Percentiles rank a stretch among this genome's conserved stretches.
Evolutionary conservation across 2,888 invertebrate species (phyloP).

Genomic region (Platynereis dumerilii): DNA sequence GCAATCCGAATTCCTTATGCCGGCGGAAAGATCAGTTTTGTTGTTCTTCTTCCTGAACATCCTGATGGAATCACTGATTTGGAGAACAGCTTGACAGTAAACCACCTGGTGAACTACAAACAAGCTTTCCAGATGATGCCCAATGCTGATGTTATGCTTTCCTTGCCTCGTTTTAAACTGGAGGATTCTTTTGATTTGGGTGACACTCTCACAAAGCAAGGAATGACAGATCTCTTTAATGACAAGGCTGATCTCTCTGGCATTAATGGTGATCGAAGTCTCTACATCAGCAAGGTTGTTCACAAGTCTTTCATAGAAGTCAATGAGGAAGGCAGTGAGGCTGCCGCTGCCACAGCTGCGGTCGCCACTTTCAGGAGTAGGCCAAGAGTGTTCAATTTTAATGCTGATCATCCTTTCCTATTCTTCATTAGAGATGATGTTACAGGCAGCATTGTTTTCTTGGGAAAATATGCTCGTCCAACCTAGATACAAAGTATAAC

Average conservation of each 20-base stretch:
- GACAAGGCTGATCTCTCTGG: constrained; percentile 54
- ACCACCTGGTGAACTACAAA: constrained; percentile 13
- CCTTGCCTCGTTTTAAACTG: constrained; percentile 39
- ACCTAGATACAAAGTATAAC: too few relatives aligned
- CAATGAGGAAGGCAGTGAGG: constrained; percentile 48
- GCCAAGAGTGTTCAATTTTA: constrained; percentile 26
- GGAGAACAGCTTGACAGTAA: constrained; percentile 20
- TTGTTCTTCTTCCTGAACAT: constrained; percentile 49
- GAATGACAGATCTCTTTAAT: constrained; percentile 41
- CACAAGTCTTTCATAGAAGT: constrained; percentile 57
- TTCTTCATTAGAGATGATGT: constrained; percentile 38
- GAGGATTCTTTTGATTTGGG: constrained; percentile 33
- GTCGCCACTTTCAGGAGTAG: constrained; percentile 25
- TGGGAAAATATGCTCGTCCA: too few relatives aligned
- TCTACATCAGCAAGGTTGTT: constrained; percentile 49
- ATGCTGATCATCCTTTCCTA: constrained; percentile 40
- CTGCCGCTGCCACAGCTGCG: constrained; percentile 45
- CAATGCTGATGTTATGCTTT: not conserved
- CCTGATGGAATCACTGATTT: constrained; percentile 39
- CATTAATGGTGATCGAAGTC: constrained; percentile 41
- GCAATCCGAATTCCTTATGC: constrained; percentile 78
- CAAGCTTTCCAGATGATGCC: constrained; percentile 8
- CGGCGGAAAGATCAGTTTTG: constrained; percentile 48
- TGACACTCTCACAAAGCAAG: constrained; percentile 28
- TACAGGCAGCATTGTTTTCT: constrained; percentile 29